Evolutionary conservation across 1,140 invertebrate species (phyloP), one percentile per base, ranked within the genome.

Genomic region (Mylabris phalerata): DNA sequence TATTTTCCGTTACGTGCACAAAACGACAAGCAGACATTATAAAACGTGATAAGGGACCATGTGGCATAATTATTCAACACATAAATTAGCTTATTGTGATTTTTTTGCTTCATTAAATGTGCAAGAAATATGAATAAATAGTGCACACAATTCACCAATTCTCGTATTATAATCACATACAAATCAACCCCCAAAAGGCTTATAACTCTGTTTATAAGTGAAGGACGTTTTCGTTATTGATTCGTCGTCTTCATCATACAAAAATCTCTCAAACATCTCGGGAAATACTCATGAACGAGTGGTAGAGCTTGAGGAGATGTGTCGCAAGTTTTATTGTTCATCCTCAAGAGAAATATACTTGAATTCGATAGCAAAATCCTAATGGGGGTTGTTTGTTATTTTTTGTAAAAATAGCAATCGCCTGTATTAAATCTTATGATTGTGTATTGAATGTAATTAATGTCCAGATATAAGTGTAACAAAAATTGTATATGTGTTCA

Each of bases 11-110:
- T 45, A 65, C 58, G 10, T 19, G 19, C 4, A 42, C 3, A n/a
- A 42, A 63, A 24, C 50, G 46, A 48, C 50, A 45, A 58, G 55
- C 51, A 40, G 11, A 42, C 41, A 42, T 10, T 42, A 19, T 19
- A 19, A 19, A 61, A 60, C 63, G 59, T 66, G 64, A 66, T 65
- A 63, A 44, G 64, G 64, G 64, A 66, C 64, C 64, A 66, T 58
- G 45, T 52, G 52, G 41, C 48, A n/a, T 40, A 40, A 40, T 44
- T 48, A 56, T 60, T 39, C 46, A 32, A 32, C 4, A 32, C 32
- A 32, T 5, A 32, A 7, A 32, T 5, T 38, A 54, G 50, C 24
- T 43, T 50, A 59, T 48, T 48, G 39, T 55, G 59, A 60, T 57
- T 60, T 54, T 55, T 57, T 19, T 19, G 1, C 19, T 2, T 19